A percentile compares a stretch with the other conserved stretches of the same genome.
Conservation (phyloP, 2,113 vertebrate species). For the Archocentrus centrarchus region DNA sequence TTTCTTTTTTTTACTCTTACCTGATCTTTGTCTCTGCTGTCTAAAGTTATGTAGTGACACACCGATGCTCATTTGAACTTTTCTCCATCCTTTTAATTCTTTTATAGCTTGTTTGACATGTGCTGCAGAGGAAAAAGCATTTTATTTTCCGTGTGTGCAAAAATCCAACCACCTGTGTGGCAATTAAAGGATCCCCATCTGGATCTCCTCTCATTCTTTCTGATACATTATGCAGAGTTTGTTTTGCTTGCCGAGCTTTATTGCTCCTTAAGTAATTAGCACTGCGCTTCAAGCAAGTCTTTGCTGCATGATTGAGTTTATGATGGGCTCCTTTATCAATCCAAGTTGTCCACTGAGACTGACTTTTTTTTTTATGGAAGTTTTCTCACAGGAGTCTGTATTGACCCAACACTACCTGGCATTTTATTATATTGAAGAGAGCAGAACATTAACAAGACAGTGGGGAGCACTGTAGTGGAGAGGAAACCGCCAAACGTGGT, state of each 20-base stretch:
- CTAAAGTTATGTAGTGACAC: neutral
- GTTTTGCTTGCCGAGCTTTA: neutral
- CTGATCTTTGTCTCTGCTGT: neutral
- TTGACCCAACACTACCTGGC: constrained; percentile 38
- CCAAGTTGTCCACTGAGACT: neutral
- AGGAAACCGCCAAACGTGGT: constrained; percentile 3
- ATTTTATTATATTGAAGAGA: constrained; percentile 36
- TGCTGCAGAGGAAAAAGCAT: constrained; percentile 31
- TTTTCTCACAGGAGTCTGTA: constrained; percentile 22
- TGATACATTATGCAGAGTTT: neutral
- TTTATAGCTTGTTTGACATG: neutral
- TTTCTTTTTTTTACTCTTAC: neutral
- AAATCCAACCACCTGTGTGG: neutral
- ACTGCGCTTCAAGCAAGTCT: neutral
- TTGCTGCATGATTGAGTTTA: neutral
- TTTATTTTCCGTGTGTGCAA: constrained; percentile 29
- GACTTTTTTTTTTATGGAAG: constrained; percentile 12
- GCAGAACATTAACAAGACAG: constrained; percentile 43
- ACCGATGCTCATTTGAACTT: neutral
- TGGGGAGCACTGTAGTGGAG: constrained; percentile 10
- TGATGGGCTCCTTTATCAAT: neutral
- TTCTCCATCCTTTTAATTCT: neutral
- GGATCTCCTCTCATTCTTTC: neutral
- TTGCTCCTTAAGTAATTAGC: constrained; percentile 19
- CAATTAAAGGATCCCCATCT: constrained; percentile 1